Base-by-base conservation (phyloP, 2,888 invertebrate species). In the Hofmannophila pseudospretella region DNA sequence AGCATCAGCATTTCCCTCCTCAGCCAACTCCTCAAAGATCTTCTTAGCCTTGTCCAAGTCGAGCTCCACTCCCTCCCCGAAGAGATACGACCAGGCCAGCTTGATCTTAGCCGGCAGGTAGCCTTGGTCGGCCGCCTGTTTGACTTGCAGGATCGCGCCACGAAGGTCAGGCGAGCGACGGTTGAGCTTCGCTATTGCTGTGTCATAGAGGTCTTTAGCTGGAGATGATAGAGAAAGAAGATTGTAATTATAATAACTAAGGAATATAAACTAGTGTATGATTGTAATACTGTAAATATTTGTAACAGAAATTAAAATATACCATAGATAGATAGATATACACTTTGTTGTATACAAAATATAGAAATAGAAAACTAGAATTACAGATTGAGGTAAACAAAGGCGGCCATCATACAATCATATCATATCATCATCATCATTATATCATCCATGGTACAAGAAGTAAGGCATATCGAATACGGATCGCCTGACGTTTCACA, bases 51-150 rank as follows among this genome's bases (percentile, higher is more conserved):
- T 90, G 5, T 91, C 86, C 40, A 96, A 85, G 69, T 97, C 93
- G 54, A 96, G 91, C 26, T 90, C 89, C 8, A 95, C 82, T 41
- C 90, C 94, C 61, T 90, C 94, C 0, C 98, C 98, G 55, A 96
- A 92, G 4, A 99, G 74, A 54, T 94, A 90, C 0, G 94, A 94
- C 95, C 97, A 97, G 0, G 97, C 97, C 3, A 98, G 75, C 66
- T 94, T 89, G 41, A 96, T 94, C 67, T 92, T 90, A 0, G 98
- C 96, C 32, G 93, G 92, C 0, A 85, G 72, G 68, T 97, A 96
- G 26, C 96, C 96, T 38, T 92, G 85, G 28, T 92, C 91, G 0
- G 97, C 94, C 0, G 98, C 95, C 50, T 92, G 89, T 27, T 92
- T 89, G 20, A 99, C 86, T 35, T 95, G 81, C 23, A 91, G 88